A percentile compares a stretch with the other conserved stretches of the same genome.
Conservation (phyloP, 2,113 vertebrate species). For the Mastomys natalensis region DNA sequence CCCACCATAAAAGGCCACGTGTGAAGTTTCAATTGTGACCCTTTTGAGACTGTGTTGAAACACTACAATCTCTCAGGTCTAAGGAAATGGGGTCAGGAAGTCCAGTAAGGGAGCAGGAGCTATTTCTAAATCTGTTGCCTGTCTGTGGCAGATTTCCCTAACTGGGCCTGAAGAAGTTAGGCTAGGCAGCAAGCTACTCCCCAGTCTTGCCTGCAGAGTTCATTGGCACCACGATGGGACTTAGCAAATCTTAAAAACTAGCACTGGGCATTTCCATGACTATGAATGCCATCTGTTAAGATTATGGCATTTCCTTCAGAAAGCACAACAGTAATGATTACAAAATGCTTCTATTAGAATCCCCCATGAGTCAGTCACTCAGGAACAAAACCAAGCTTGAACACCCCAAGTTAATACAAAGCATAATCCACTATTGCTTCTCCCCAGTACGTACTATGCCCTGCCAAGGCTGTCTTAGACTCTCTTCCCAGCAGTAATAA, state of each 20-base stretch:
- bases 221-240: neutral
- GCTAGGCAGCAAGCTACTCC: neutral
- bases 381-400: constrained; percentile 59
- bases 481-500: constrained; percentile 6
- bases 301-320: constrained; percentile 62
- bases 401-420: constrained; percentile 55
- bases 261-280: constrained; percentile 50
- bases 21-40: neutral
- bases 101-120: neutral
- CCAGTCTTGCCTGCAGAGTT: neutral
- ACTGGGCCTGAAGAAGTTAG: neutral
- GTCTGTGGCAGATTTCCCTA: too few species aligned
- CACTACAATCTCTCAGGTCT: fast-evolving
- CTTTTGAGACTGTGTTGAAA: neutral
- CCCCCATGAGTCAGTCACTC: constrained; percentile 41
- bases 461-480: neutral
- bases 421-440: constrained; percentile 12
- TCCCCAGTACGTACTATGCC: neutral
- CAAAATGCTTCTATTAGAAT: constrained; percentile 57
- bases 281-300: constrained; percentile 66
- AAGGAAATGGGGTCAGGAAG: neutral
- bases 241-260: constrained; percentile 1
- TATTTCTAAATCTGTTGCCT: too few species aligned
- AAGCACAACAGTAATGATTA: constrained; percentile 68
- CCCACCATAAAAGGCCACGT: neutral